Evolutionary conservation across 2,888 invertebrate species (phyloP).

Genomic region (Fragum whitleyi): DNA sequence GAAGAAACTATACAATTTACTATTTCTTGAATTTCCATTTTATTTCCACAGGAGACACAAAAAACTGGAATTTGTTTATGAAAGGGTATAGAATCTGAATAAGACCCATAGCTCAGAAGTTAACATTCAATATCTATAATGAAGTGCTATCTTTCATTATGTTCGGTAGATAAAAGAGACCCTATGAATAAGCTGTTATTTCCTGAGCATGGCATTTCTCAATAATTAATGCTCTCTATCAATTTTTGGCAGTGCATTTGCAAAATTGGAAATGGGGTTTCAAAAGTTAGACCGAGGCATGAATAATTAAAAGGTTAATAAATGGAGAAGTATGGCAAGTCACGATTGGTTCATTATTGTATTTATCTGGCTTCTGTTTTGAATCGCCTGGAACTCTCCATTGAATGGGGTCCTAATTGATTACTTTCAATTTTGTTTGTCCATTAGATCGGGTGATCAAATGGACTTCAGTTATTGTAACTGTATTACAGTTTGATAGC

Average conservation of each 20-base stretch:
- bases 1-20: too few species aligned
- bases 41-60: too few species aligned
- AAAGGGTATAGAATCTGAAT: too few species aligned
- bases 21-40: too few species aligned
- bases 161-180: background rate
- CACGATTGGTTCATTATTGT: slow-evolving; percentile 42
- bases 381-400: background rate
- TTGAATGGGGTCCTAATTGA: slow-evolving; percentile 31
- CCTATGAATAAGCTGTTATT: slow-evolving; percentile 9
- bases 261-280: slow-evolving; percentile 59
- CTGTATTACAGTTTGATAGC: too few species aligned
- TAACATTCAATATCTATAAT: background rate
- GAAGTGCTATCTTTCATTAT: background rate
- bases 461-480: background rate
- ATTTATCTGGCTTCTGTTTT: slow-evolving; percentile 20
- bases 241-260: slow-evolving; percentile 47
- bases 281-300: slow-evolving; percentile 45
- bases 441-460: slow-evolving; percentile 6
- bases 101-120: too few species aligned
- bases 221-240: slow-evolving; percentile 45
- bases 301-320: slow-evolving; percentile 51
- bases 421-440: background rate
- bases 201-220: slow-evolving; percentile 38
- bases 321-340: slow-evolving; percentile 39
- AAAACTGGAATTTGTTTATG: too few species aligned